phyloP scores from a whole-genome alignment of 2,113 vertebrate species.

The Nothoprocta pentlandii region DNA sequence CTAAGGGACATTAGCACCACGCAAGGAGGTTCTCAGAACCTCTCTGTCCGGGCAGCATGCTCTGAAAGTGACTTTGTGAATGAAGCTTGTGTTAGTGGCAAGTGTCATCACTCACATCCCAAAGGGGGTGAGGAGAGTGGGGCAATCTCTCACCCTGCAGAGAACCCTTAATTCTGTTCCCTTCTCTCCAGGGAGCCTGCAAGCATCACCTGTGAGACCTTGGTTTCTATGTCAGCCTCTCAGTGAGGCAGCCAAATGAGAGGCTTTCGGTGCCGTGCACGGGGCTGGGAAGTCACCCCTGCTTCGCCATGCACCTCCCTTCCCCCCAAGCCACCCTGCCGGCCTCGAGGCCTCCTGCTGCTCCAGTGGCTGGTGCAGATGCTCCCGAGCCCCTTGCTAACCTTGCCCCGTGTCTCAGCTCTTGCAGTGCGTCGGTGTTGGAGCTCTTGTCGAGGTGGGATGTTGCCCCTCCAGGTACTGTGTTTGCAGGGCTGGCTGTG shows the following conservation, averaged over 20 bases:
- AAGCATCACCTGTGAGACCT: neutral
- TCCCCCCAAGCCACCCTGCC: neutral
- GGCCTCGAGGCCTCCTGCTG: accelerated
- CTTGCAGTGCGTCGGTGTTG: neutral
- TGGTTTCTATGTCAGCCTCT: neutral
- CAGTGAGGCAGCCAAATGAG: neutral
- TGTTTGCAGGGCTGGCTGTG: neutral
- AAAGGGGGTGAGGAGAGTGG: neutral
- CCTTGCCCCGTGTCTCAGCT: neutral
- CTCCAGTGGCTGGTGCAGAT: neutral
- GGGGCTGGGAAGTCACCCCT: neutral
- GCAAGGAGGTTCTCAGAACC: neutral
- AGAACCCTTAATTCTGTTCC: neutral
- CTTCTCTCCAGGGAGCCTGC: slow-evolving; percentile 15
- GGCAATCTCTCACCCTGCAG: neutral
- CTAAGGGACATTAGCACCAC: neutral
- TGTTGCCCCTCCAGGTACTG: neutral
- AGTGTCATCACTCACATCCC: accelerated
- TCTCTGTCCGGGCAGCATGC: neutral
- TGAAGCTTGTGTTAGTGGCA: neutral
- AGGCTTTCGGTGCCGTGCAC: neutral
- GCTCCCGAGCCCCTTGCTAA: neutral
- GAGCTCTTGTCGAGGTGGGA: neutral
- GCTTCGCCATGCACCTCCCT: neutral
- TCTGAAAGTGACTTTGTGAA: neutral